Percentiles rank a stretch among this genome's conserved stretches.
phyloP scores from a whole-genome alignment of 2,797 vertebrate species.

The Iguana delicatissima region DNA sequence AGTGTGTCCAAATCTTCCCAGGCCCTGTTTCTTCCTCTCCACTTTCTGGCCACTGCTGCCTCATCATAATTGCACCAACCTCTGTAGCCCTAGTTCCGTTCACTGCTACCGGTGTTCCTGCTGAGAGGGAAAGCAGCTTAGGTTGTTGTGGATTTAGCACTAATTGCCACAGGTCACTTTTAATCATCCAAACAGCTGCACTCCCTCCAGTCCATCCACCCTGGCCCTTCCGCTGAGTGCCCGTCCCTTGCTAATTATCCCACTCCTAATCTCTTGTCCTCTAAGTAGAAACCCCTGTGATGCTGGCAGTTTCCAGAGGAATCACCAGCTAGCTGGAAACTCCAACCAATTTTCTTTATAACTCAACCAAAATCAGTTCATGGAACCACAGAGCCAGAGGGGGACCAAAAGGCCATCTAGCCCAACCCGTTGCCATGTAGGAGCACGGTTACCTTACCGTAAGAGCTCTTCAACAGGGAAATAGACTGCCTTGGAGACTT shows the following conservation, averaged over 20 bases:
- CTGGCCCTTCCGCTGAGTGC: neutral
- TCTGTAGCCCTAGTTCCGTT: neutral
- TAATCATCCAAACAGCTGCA: conserved; percentile 13
- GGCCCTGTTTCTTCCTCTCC: neutral
- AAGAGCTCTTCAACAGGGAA: too few species aligned
- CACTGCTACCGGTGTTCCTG: neutral
- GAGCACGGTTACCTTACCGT: too few species aligned
- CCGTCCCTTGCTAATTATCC: neutral
- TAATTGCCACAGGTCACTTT: neutral
- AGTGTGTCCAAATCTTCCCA: neutral
- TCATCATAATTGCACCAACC: neutral
- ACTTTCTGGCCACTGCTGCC: neutral
- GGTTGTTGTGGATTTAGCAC: neutral
- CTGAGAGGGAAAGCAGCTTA: neutral
- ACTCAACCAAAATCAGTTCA: too few species aligned
- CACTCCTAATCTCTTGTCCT: neutral
- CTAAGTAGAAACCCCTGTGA: fast-evolving
- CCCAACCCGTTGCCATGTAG: too few species aligned
- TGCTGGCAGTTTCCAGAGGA: neutral
- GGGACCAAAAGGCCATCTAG: too few species aligned
- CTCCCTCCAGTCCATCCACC: neutral
- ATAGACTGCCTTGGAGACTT: too few species aligned
- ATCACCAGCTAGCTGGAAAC: neutral
- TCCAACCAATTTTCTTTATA: too few species aligned
- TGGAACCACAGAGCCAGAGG: too few species aligned